These are phyloP conservation scores for Fringilla coelebs DNA, from an alignment of 2,797 vertebrate species.

Conservation along the genomic window DNA sequence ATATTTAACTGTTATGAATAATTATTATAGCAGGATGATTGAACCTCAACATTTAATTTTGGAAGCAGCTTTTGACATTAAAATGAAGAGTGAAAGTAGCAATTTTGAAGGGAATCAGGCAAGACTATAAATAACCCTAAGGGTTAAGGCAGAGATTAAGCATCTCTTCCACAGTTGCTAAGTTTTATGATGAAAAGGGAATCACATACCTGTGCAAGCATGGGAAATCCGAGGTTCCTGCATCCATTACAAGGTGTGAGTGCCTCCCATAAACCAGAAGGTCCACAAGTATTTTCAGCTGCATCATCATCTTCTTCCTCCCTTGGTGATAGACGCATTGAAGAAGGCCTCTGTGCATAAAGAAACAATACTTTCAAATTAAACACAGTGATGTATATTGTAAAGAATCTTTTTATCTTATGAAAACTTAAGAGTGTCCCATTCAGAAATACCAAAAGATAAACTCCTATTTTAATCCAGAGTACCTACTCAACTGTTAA, in stretches of 20 bases:
- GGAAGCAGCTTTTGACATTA: not conserved
- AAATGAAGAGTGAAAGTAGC: not conserved
- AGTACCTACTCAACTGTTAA: not conserved
- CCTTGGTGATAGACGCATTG: slow-evolving; percentile 75
- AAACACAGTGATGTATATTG: not conserved
- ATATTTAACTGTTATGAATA: not conserved
- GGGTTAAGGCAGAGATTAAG: not conserved
- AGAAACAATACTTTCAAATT: slow-evolving; percentile 17
- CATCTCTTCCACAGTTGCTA: not conserved
- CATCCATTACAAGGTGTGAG: slow-evolving; percentile 95
- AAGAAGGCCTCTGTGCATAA: slow-evolving; percentile 79
- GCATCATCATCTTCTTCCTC: slow-evolving; percentile 86
- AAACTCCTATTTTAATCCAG: not conserved
- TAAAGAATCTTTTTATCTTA: not conserved
- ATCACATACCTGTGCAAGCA: slow-evolving; percentile 84
- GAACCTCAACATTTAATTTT: not conserved
- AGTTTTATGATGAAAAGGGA: not conserved
- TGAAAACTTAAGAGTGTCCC: not conserved
- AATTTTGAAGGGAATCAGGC: not conserved
- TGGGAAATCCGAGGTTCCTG: slow-evolving; percentile 89
- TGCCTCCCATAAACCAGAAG: slow-evolving; percentile 92
- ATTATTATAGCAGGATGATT: not conserved
- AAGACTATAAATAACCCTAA: not conserved
- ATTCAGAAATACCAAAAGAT: not conserved
- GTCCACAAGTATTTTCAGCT: slow-evolving; percentile 86